phyloP scores from a whole-genome alignment of 1,140 invertebrate genomes.

The Cylas formicarius region DNA sequence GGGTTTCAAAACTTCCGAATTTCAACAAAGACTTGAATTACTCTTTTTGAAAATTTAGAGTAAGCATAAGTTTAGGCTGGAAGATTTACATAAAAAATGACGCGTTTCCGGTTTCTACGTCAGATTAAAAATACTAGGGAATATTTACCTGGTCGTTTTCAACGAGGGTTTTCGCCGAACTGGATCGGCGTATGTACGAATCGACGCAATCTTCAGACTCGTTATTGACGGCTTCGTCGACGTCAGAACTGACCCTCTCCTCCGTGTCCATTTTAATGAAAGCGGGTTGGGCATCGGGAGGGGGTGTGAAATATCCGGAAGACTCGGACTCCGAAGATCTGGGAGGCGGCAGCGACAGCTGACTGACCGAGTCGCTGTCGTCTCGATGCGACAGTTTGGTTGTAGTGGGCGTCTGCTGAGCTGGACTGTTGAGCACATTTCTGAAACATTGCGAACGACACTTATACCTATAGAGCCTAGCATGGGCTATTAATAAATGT shows the following conservation, averaged over 20 bases:
- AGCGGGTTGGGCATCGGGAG: slow-evolving; percentile 22
- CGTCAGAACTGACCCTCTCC: slow-evolving; percentile 19
- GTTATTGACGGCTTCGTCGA: slow-evolving; percentile 14
- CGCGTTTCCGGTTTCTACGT: too few species aligned
- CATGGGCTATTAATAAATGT: not conserved
- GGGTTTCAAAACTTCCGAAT: too few species aligned
- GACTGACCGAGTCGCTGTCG: slow-evolving; percentile 15
- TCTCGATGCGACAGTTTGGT: slow-evolving; percentile 12
- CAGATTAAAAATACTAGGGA: too few species aligned
- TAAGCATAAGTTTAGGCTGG: too few species aligned
- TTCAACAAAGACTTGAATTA: too few species aligned
- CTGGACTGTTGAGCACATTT: slow-evolving; percentile 4
- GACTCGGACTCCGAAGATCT: slow-evolving; percentile 38
- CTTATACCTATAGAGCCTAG: not conserved
- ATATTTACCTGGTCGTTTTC: too few species aligned
- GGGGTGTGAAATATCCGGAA: slow-evolving; percentile 39
- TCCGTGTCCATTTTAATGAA: slow-evolving; percentile 28
- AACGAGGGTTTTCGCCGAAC: too few species aligned
- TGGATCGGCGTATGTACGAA: slow-evolving; percentile 1
- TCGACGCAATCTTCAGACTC: slow-evolving; percentile 15
- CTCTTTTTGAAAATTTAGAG: too few species aligned
- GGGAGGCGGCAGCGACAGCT: slow-evolving; percentile 10
- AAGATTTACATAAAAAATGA: too few species aligned
- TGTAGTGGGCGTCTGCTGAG: slow-evolving; percentile 5
- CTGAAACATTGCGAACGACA: slow-evolving; percentile 7